phyloP scores from a whole-genome alignment of 1,140 invertebrate species.

The Zeugodacus cucurbitae region DNA sequence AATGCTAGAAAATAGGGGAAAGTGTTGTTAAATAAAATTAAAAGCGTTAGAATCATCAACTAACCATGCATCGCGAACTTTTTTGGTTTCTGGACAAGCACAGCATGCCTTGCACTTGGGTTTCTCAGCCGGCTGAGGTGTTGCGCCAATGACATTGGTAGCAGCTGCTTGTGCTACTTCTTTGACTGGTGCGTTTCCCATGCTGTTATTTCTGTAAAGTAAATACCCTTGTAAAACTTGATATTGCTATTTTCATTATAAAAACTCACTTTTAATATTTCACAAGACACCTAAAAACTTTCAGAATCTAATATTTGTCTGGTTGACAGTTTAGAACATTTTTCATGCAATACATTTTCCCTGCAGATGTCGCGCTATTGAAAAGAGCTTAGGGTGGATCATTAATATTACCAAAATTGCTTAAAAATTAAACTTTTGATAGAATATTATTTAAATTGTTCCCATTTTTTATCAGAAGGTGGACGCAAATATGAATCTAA shows the following conservation, averaged over 20 bases:
- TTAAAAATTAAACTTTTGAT: too few relatives aligned
- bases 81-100: slow-evolving; percentile 97
- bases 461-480: too few relatives aligned
- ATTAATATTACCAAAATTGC: too few relatives aligned
- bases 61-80: slow-evolving; percentile 89
- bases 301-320: neutral
- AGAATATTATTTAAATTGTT: too few relatives aligned
- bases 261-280: neutral
- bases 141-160: slow-evolving; percentile 56
- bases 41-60: neutral
- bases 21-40: neutral
- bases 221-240: neutral
- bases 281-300: neutral
- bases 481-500: too few relatives aligned
- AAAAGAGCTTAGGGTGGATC: too few relatives aligned
- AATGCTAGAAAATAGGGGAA: slow-evolving; percentile 73
- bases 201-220: slow-evolving; percentile 14
- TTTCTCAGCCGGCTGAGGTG: slow-evolving; percentile 63
- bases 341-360: too few relatives aligned
- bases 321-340: neutral
- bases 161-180: slow-evolving; percentile 56
- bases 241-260: neutral
- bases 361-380: too few relatives aligned
- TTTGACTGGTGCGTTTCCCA: slow-evolving; percentile 56
- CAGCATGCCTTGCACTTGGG: slow-evolving; percentile 94